Evolutionary conservation across 2,797 vertebrate species (phyloP).

Genomic region (Emydoidea blandingii): DNA sequence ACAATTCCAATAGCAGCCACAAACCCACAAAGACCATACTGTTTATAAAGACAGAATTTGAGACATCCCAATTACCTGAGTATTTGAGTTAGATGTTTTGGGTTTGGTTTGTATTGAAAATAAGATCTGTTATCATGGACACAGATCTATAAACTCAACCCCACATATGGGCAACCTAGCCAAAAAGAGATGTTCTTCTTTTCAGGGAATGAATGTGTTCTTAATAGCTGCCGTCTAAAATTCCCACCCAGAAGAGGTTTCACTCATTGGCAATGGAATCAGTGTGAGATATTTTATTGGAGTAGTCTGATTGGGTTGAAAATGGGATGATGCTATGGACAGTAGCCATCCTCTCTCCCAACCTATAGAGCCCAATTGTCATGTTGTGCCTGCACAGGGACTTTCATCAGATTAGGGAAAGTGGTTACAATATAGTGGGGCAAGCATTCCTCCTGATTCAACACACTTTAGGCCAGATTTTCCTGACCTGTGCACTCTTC

Average conservation of each 20-base stretch:
- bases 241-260: background rate
- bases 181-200: too few relatives aligned
- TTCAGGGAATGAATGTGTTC: too few relatives aligned
- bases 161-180: too few relatives aligned
- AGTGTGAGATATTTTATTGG: background rate
- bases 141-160: too few relatives aligned
- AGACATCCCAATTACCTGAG: too few relatives aligned
- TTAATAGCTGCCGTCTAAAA: background rate
- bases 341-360: background rate
- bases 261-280: fast-evolving
- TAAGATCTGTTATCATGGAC: too few relatives aligned
- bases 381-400: background rate
- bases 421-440: background rate
- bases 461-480: background rate
- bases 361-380: background rate
- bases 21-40: too few relatives aligned
- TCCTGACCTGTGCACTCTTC: background rate
- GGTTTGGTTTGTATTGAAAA: too few relatives aligned
- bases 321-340: background rate
- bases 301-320: background rate
- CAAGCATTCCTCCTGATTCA: background rate
- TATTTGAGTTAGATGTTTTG: too few relatives aligned
- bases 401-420: background rate
- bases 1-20: too few relatives aligned
- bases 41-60: too few relatives aligned